Evolutionary conservation across 2,113 vertebrate species (phyloP).

Genomic region (Cariama cristata): DNA sequence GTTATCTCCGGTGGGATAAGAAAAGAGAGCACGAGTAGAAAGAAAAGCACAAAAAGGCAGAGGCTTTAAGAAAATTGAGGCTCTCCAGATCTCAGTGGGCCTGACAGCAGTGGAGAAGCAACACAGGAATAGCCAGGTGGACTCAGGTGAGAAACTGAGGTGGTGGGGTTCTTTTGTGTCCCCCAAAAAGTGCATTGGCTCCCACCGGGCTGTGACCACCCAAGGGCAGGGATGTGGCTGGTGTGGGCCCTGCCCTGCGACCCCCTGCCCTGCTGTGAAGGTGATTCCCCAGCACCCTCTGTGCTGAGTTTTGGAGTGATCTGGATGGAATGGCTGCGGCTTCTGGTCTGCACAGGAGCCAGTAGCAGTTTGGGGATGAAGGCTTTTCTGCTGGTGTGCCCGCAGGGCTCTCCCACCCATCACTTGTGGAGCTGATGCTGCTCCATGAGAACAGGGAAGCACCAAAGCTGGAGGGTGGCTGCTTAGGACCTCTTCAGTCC

Average conservation of each 20-base stretch:
- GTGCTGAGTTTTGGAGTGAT: not conserved
- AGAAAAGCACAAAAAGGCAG: not conserved
- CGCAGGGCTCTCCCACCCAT: not conserved
- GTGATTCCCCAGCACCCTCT: not conserved
- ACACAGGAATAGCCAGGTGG: not conserved
- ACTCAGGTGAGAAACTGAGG: not conserved
- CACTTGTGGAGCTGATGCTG: accelerated
- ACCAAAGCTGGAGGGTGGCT: not conserved
- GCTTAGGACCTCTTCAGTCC: not conserved
- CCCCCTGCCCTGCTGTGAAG: accelerated
- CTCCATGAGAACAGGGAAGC: accelerated
- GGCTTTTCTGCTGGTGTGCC: not conserved
- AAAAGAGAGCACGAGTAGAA: not conserved
- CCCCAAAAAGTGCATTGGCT: not conserved
- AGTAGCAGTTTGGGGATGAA: not conserved
- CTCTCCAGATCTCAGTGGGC: not conserved
- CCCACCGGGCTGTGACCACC: accelerated
- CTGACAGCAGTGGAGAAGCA: not conserved
- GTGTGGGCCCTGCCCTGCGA: not conserved
- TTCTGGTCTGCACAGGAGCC: not conserved
- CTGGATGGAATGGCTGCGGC: not conserved
- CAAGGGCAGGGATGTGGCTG: not conserved
- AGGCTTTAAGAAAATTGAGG: not conserved
- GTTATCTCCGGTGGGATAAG: not conserved
- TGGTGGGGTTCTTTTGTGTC: not conserved